Evolutionary conservation across 2,888 invertebrate species (phyloP), one percentile per base, ranked within the genome.

Genomic region (Trypoxylon attenuatum): DNA sequence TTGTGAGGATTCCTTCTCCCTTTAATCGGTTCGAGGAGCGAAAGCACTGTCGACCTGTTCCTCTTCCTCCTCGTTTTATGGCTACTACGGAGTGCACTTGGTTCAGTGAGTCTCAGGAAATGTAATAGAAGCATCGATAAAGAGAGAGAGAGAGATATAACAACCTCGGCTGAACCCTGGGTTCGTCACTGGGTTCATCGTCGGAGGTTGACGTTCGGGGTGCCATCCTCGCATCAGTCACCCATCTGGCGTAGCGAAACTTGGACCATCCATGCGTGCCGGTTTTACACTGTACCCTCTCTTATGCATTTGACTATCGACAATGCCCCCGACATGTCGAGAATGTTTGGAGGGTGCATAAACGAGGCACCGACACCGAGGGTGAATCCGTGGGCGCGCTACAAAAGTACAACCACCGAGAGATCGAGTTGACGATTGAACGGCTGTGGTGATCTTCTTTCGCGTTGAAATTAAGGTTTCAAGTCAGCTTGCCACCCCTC

Each of bases 221-320:
- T 56, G 60, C 59, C 54, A 60, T 59, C 79, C 81, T 82, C 85
- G 81, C 86, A 85, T 86, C 86, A 84, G 85, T 86, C 86, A 86
- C 86, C 86, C 86, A 87, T 87, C 86, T 87, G 86, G 84, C 85
- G 82, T 77, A 55, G 82, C 78, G 73, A 78, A 80, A 43, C 63
- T 63, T 68, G 60, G 80, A 81, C 82, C 82, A 81, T 81, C 84
- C 84, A 82, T 81, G 82, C 86, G 83, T 84, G 77, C 79, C 78
- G 76, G 78, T 64, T 80, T 81, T 84, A 82, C 82, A 77, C 74
- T 74, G 69, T 73, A 71, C 72, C 79, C 78, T 77, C n/a, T n/a
- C 78, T 77, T 76, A 77, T 80, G 79, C 82, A 82, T 84, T 84
- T 81, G 81, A 82, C 79, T 79, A 79, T 76, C 81, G 83, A 84